Percentiles rank a stretch among this genome's conserved stretches.
Evolutionary conservation across 1,140 invertebrate species (phyloP).

Genomic region (Ceratosolen solmsi): DNA sequence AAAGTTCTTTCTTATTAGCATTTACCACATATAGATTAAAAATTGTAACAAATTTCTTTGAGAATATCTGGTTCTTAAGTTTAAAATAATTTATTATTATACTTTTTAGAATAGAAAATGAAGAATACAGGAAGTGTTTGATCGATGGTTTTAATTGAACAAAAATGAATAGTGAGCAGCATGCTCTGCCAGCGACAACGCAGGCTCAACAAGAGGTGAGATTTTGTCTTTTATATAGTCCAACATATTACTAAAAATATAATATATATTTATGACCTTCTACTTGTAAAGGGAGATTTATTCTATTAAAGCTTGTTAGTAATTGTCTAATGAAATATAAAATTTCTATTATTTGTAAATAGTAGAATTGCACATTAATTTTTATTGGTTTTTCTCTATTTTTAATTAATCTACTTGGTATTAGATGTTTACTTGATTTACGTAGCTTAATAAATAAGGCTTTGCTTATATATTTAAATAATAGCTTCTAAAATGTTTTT

Average conservation of each 20-base stretch:
- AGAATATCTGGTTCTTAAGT: not conserved
- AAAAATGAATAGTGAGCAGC: slow-evolving; percentile 74
- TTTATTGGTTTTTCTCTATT: not conserved
- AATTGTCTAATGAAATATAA: not conserved
- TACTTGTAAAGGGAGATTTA: not conserved
- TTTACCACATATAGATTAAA: too few relatives aligned
- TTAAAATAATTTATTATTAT: slow-evolving; percentile 14
- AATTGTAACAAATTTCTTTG: too few relatives aligned
- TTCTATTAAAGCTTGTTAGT: not conserved
- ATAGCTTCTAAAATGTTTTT: not conserved
- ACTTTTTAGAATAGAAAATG: slow-evolving; percentile 66
- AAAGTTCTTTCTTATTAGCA: too few relatives aligned
- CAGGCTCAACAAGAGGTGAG: slow-evolving; percentile 73
- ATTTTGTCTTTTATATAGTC: not conserved
- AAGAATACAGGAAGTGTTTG: slow-evolving; percentile 62
- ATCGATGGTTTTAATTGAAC: slow-evolving; percentile 63
- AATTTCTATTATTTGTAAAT: not conserved
- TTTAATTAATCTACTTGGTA: not conserved
- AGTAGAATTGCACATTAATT: not conserved
- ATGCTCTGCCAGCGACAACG: slow-evolving; percentile 73
- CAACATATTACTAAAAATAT: slow-evolving; percentile 59
- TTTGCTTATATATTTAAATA: slow-evolving; percentile 34
- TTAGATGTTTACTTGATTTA: not conserved
- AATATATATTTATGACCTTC: slow-evolving; percentile 59
- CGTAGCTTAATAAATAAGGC: slow-evolving; percentile 20